Evolutionary conservation across 2,888 invertebrate genomes (phyloP).

Genomic region (Silvanus unidentatus): DNA sequence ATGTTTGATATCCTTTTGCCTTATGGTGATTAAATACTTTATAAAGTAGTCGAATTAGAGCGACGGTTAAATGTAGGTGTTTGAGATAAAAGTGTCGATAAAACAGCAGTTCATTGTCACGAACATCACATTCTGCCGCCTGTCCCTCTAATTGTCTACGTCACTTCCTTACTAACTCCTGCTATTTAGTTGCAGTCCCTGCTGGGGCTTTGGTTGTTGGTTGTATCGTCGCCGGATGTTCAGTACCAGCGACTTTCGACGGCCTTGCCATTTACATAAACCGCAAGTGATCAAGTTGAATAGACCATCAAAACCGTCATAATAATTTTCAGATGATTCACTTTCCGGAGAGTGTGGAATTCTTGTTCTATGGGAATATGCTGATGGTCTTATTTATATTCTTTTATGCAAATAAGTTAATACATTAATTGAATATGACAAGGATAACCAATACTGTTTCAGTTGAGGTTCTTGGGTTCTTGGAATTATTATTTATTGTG

Average conservation of each 20-base stretch:
- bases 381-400: no score
- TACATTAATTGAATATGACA: no score
- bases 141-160: constrained; percentile 26
- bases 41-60: constrained; percentile 32
- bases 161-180: constrained; percentile 20
- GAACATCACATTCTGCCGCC: constrained; percentile 28
- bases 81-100: constrained; percentile 27
- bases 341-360: no score
- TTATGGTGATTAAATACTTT: constrained; percentile 30
- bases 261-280: constrained; percentile 6
- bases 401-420: no score
- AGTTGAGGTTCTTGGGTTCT: no score
- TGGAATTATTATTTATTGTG: no score
- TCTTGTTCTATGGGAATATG: no score
- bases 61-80: constrained; percentile 28
- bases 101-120: constrained; percentile 29
- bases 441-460: no score
- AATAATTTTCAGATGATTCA: no score
- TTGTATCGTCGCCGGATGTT: constrained; percentile 2
- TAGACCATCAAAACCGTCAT: no score
- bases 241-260: not conserved
- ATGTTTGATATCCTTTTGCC: no score
- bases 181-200: not conserved
- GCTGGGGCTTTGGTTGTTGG: not conserved
- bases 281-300: no score